These are phyloP conservation scores for Nibea coibor DNA, from an alignment of 2,113 vertebrate genomes.

Conservation along the genomic window DNA sequence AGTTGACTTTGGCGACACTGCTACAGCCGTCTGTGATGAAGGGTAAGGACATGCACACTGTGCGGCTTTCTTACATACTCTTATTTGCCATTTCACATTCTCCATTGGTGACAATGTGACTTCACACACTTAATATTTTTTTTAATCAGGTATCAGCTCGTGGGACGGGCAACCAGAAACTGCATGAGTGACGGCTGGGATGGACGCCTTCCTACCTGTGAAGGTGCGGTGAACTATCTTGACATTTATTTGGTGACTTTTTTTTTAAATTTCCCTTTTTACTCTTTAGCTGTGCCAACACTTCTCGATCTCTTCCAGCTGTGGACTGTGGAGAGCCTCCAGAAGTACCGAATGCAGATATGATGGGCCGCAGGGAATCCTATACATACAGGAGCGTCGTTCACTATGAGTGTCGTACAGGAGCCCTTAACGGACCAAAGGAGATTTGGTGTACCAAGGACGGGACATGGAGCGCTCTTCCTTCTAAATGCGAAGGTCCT, in stretches of 20 bases:
- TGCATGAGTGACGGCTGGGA: conserved; percentile 80
- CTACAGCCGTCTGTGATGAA: conserved; percentile 66
- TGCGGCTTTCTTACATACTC: neutral
- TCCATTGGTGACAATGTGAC: neutral
- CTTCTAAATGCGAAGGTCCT: conserved; percentile 78
- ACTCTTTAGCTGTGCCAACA: neutral
- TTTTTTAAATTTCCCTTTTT: neutral
- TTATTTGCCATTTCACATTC: neutral
- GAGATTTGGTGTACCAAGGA: conserved; percentile 74
- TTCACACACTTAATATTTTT: neutral
- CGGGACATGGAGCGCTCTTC: conserved; percentile 76
- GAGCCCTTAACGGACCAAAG: conserved; percentile 59
- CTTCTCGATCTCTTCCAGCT: conserved; percentile 52
- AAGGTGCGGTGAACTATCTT: conserved; percentile 64
- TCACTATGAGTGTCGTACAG: conserved; percentile 63
- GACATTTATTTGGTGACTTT: neutral
- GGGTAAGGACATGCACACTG: conserved; percentile 66
- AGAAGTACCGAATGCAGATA: conserved; percentile 19
- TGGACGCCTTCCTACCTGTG: conserved; percentile 74
- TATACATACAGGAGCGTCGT: conserved; percentile 57
- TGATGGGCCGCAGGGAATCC: neutral
- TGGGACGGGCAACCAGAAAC: conserved; percentile 66
- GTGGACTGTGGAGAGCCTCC: conserved; percentile 69
- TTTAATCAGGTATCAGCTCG: conserved; percentile 62
- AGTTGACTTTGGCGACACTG: conserved; percentile 75